Conservation (phyloP, 2,113 vertebrate genomes). For the Pardalotus punctatus region DNA sequence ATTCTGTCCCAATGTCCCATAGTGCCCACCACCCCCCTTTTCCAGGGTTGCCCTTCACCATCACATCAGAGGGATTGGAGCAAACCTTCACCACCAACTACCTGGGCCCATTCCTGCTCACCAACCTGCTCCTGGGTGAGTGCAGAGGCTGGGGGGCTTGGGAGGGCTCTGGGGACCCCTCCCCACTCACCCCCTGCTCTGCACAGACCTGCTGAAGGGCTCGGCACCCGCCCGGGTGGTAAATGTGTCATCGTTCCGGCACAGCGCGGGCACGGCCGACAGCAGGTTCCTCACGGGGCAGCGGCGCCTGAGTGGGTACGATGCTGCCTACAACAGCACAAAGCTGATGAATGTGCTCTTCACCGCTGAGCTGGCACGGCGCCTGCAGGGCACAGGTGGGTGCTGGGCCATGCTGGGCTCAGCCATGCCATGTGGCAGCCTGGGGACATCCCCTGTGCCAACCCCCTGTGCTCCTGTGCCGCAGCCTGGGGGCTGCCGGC, state of each 20-base stretch:
- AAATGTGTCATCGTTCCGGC: slow-evolving; percentile 78
- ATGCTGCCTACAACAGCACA: slow-evolving; percentile 73
- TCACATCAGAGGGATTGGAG: slow-evolving; percentile 82
- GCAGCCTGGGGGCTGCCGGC: fast-evolving
- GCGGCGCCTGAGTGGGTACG: not conserved
- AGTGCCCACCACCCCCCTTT: fast-evolving
- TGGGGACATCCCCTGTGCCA: not conserved
- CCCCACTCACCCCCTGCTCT: not conserved
- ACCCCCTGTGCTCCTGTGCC: fast-evolving
- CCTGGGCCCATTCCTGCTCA: slow-evolving; percentile 87
- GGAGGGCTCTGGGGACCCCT: no score
- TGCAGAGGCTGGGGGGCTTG: not conserved
- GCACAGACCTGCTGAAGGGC: slow-evolving; percentile 75
- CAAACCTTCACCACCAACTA: slow-evolving; percentile 83
- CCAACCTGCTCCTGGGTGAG: slow-evolving; percentile 85
- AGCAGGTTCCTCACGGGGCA: slow-evolving; percentile 73
- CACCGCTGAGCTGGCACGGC: slow-evolving; percentile 78
- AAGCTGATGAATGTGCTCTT: slow-evolving; percentile 88
- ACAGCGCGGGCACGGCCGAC: slow-evolving; percentile 70
- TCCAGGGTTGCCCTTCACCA: slow-evolving; percentile 73
- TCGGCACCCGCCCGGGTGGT: slow-evolving; percentile 80
- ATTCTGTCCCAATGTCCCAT: fast-evolving
- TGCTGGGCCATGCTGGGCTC: fast-evolving
- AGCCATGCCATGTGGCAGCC: not conserved
- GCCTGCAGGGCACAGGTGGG: slow-evolving; percentile 81